Conservation (phyloP, 2,888 invertebrate species). For the Taenaris catops region DNA sequence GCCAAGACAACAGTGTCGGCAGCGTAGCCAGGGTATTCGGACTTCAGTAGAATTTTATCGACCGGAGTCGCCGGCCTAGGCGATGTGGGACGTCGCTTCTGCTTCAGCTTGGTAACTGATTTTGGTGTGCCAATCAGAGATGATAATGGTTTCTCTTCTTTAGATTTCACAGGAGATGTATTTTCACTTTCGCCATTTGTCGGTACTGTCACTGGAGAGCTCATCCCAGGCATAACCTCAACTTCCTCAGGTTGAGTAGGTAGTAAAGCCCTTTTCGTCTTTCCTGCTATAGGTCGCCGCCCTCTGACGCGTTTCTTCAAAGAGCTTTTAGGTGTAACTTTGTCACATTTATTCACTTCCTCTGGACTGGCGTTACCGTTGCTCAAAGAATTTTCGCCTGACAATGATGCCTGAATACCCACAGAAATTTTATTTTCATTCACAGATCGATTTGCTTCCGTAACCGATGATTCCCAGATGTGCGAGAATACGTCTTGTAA, state of each 20-base stretch:
- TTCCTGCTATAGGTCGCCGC: constrained; percentile 57
- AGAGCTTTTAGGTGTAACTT: constrained; percentile 74
- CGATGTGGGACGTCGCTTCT: constrained; percentile 59
- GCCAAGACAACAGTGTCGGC: constrained; percentile 80
- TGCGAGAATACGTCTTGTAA: constrained; percentile 66
- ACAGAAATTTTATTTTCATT: constrained; percentile 63
- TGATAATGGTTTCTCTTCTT: constrained; percentile 58
- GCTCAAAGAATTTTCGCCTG: constrained; percentile 43
- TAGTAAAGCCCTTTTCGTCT: constrained; percentile 62
- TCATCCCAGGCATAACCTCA: constrained; percentile 64
- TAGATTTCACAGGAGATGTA: constrained; percentile 49
- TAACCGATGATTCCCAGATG: constrained; percentile 47
- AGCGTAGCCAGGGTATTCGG: constrained; percentile 55
- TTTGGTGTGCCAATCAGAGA: constrained; percentile 60
- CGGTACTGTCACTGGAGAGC: constrained; percentile 72
- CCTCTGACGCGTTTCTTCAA: constrained; percentile 69
- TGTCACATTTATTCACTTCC: constrained; percentile 58
- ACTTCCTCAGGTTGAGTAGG: constrained; percentile 67
- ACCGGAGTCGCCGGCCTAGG: constrained; percentile 68
- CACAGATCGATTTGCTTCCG: constrained; percentile 47
- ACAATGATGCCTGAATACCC: constrained; percentile 55
- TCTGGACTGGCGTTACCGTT: constrained; percentile 70
- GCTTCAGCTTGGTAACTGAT: constrained; percentile 62
- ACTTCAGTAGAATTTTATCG: constrained; percentile 48
- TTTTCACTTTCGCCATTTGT: constrained; percentile 55